phyloP scores from a whole-genome alignment of 2,797 vertebrate genomes.

The Leucoraja ocellata region DNA sequence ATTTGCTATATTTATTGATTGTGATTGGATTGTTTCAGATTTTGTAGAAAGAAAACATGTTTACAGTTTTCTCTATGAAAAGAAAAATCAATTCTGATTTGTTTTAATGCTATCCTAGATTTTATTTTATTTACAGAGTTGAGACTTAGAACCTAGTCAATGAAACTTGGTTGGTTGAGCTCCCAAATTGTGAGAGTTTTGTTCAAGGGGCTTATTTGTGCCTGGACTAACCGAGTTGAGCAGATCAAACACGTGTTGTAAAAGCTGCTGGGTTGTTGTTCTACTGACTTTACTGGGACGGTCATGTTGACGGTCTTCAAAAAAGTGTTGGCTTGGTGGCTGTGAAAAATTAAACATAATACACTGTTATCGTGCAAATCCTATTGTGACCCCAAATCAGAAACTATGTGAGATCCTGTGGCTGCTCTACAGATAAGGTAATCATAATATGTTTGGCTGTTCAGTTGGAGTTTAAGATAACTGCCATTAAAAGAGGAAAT shows the following conservation, averaged over 20 bases:
- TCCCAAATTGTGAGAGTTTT: background rate
- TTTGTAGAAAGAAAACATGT: background rate
- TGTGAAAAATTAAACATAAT: background rate
- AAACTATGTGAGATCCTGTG: background rate
- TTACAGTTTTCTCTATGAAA: background rate
- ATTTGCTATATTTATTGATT: background rate
- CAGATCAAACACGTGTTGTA: background rate
- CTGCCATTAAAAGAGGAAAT: background rate
- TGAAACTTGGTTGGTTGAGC: background rate
- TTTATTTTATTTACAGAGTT: background rate
- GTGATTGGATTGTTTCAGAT: background rate
- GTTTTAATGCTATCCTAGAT: background rate
- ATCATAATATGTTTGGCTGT: background rate
- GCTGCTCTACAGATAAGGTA: background rate
- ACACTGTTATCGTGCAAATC: background rate
- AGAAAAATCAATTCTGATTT: background rate
- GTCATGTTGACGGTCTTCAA: background rate
- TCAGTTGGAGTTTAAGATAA: background rate
- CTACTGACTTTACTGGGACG: background rate
- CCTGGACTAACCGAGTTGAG: background rate
- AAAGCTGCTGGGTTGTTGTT: background rate
- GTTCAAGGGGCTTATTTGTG: background rate
- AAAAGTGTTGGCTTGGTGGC: background rate
- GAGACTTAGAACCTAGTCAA: background rate
- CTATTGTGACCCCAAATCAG: background rate